phyloP scores from a whole-genome alignment of 2,797 vertebrate genomes.

The Lates japonicus region DNA sequence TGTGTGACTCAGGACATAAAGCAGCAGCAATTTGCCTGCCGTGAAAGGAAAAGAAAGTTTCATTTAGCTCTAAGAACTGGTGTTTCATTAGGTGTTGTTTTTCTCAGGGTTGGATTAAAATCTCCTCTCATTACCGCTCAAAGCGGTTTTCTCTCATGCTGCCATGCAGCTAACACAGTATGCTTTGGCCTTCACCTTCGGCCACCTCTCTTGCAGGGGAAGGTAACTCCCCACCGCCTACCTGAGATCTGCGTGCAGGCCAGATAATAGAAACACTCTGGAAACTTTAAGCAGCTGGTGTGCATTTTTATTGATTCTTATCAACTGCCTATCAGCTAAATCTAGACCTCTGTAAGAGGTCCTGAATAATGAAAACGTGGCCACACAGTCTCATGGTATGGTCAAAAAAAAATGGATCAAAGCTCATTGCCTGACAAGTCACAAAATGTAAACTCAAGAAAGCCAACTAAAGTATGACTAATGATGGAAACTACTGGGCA shows the following conservation, averaged over 20 bases:
- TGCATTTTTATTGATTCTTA: constrained; percentile 40
- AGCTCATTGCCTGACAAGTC: neutral
- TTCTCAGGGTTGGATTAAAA: constrained; percentile 13
- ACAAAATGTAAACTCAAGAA: constrained; percentile 16
- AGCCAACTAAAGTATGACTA: constrained; percentile 11
- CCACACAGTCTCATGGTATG: neutral
- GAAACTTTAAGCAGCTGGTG: constrained; percentile 57
- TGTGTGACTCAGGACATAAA: constrained; percentile 27
- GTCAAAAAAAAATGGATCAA: constrained; percentile 7
- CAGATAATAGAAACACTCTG: constrained; percentile 55
- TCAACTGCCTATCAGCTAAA: constrained; percentile 19
- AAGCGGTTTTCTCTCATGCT: constrained; percentile 15
- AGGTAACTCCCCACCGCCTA: constrained; percentile 15
- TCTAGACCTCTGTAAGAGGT: constrained; percentile 16
- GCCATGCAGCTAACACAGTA: constrained; percentile 20
- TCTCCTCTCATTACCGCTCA: neutral
- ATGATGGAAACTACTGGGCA: constrained; percentile 34
- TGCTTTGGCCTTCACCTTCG: constrained; percentile 38
- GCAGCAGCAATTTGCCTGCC: constrained; percentile 1
- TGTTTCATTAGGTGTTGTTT: constrained; percentile 6
- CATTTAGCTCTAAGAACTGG: constrained; percentile 2
- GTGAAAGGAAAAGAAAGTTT: constrained; percentile 22
- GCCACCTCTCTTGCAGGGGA: constrained; percentile 36
- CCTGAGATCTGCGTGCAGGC: constrained; percentile 42
- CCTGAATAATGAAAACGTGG: constrained; percentile 34